Conservation (phyloP, 2,888 invertebrate genomes). For the Agonopterix arenella region DNA sequence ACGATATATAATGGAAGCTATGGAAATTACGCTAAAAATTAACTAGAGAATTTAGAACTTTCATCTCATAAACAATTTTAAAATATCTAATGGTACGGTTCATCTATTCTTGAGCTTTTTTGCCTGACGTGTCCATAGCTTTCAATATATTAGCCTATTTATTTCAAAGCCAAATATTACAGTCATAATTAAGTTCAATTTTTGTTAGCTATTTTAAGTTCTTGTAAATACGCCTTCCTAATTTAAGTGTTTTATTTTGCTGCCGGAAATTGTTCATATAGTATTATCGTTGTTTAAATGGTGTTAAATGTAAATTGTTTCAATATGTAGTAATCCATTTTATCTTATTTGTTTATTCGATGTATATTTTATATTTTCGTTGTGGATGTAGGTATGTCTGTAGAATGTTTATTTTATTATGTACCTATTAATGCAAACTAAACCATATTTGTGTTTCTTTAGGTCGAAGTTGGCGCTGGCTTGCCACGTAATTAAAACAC, state of each 20-base stretch:
- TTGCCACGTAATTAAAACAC: conserved; percentile 37
- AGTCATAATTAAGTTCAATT: conserved; percentile 69
- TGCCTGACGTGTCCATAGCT: conserved; percentile 50
- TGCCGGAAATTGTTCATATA: conserved; percentile 58
- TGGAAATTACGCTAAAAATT: conserved; percentile 24
- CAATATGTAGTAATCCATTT: conserved; percentile 28
- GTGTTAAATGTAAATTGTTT: conserved; percentile 63
- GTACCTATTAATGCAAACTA: conserved; percentile 3
- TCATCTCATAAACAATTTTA: not conserved
- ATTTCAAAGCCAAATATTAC: conserved; percentile 76
- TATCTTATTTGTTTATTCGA: conserved; percentile 54
- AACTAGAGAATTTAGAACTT: not conserved
- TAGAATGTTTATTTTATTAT: conserved; percentile 40
- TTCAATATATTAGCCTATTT: conserved; percentile 73
- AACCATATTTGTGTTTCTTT: not conserved
- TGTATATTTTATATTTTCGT: conserved; percentile 53
- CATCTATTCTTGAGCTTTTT: not conserved
- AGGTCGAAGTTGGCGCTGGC: conserved; percentile 37
- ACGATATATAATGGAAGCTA: conserved; percentile 72
- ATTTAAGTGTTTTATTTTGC: conserved; percentile 64
- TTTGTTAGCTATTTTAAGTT: conserved; percentile 67
- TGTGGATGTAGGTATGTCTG: conserved; percentile 29
- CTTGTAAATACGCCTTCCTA: conserved; percentile 60
- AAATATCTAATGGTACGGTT: not conserved
- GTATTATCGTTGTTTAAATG: conserved; percentile 70